Conservation (phyloP, 2,113 vertebrate genomes). For the Marmota flaviventris region DNA sequence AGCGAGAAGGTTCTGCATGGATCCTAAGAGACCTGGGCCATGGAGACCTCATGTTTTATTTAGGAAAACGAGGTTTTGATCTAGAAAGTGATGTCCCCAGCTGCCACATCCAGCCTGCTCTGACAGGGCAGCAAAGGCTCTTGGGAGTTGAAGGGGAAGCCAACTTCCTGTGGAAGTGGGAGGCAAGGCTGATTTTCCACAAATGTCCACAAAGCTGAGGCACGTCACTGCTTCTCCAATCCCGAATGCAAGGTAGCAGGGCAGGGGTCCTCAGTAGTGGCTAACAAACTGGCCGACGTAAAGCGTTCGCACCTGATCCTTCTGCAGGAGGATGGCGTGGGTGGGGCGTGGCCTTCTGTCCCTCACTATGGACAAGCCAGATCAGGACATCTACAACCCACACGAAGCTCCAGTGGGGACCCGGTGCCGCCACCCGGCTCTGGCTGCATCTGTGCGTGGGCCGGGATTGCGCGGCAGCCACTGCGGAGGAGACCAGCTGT, state of each 20-base stretch:
- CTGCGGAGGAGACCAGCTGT: conserved; percentile 80
- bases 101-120: not conserved
- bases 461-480: conserved; percentile 75
- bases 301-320: not conserved
- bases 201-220: not conserved
- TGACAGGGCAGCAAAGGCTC: not conserved
- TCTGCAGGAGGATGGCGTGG: not conserved
- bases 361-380: not conserved
- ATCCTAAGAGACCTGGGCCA: conserved; percentile 62
- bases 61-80: conserved; percentile 11
- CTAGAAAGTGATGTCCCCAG: not conserved
- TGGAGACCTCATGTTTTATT: conserved; percentile 64
- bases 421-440: rapidly evolving
- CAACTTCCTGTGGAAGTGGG: not conserved
- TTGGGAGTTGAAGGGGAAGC: not conserved
- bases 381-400: not conserved
- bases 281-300: not conserved
- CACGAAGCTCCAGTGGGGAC: not conserved
- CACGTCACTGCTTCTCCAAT: not conserved
- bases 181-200: not conserved
- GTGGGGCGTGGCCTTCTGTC: not conserved
- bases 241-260: not conserved
- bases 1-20: not conserved
- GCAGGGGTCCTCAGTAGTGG: not conserved
- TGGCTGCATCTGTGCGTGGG: conserved; percentile 63